Evolutionary conservation across 2,797 vertebrate species (phyloP).

Genomic region (Sebastes steindachneri): DNA sequence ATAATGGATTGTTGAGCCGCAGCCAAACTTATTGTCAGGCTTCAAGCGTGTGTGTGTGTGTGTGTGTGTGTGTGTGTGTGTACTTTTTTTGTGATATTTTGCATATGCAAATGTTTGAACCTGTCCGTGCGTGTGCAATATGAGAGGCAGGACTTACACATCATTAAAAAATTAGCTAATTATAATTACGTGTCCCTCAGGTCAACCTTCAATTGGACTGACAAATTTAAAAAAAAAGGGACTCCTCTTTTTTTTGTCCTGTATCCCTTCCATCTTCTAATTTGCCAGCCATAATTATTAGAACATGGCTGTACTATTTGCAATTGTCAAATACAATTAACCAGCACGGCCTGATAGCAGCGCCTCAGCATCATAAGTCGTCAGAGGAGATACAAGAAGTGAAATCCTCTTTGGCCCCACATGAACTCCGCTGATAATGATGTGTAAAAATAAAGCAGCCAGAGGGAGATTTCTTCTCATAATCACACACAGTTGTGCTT

Average conservation of each 20-base stretch:
- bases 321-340: conserved; percentile 52
- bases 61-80: not conserved
- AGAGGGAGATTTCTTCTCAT: not conserved
- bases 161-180: conserved; percentile 28
- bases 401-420: conserved; percentile 42
- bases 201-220: conserved; percentile 14
- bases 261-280: conserved; percentile 24
- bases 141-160: not conserved
- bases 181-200: conserved; percentile 17
- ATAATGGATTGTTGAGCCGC: conserved; percentile 54
- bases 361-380: conserved; percentile 3
- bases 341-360: not conserved
- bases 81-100: conserved; percentile 7
- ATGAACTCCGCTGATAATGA: conserved; percentile 38
- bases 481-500: not conserved
- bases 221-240: not conserved
- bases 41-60: not conserved
- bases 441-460: not conserved
- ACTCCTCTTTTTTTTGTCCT: not conserved
- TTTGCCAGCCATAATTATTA: conserved; percentile 38
- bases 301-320: conserved; percentile 28
- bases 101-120: conserved; percentile 20
- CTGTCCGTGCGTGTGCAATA: not conserved
- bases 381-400: conserved; percentile 16
- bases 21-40: conserved; percentile 48